Percentiles rank a stretch among this genome's conserved stretches.
Conservation (phyloP, 1,140 invertebrate genomes). For the Pogonus chalceus region DNA sequence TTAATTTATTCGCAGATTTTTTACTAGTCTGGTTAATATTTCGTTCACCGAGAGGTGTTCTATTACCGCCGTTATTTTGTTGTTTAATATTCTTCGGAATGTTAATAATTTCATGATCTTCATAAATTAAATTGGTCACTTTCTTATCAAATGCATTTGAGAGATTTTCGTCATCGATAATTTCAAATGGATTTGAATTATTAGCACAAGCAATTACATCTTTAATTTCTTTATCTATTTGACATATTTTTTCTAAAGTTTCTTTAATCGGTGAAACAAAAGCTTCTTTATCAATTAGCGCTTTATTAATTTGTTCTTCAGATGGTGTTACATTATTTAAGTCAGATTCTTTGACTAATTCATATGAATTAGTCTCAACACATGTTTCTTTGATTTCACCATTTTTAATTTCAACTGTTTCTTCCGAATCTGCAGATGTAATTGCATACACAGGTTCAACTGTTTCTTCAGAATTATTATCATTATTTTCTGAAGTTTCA, state of each 20-base stretch:
- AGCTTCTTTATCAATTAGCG: not conserved
- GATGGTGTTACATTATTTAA: not conserved
- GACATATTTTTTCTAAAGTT: not conserved
- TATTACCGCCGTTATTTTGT: constrained; percentile 11
- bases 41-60: constrained; percentile 23
- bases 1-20: constrained; percentile 20
- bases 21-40: constrained; percentile 18
- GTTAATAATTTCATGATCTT: constrained; percentile 19
- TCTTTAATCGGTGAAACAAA: not conserved
- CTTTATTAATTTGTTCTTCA: not conserved
- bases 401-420: not conserved
- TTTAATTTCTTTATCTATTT: not conserved
- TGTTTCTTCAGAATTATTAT: not conserved
- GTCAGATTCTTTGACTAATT: not conserved
- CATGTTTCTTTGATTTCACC: not conserved
- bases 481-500: not conserved
- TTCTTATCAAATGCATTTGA: constrained; percentile 25
- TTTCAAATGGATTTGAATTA: not conserved
- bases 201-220: not conserved
- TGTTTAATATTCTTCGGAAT: constrained; percentile 14
- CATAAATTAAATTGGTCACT: constrained; percentile 28
- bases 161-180: not conserved
- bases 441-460: too few species aligned
- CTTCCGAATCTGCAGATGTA: too few species aligned
- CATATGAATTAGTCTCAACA: not conserved